These are phyloP conservation scores for Caradrina kadenii DNA, from an alignment of 2,888 invertebrate genomes.

Conservation along the genomic window DNA sequence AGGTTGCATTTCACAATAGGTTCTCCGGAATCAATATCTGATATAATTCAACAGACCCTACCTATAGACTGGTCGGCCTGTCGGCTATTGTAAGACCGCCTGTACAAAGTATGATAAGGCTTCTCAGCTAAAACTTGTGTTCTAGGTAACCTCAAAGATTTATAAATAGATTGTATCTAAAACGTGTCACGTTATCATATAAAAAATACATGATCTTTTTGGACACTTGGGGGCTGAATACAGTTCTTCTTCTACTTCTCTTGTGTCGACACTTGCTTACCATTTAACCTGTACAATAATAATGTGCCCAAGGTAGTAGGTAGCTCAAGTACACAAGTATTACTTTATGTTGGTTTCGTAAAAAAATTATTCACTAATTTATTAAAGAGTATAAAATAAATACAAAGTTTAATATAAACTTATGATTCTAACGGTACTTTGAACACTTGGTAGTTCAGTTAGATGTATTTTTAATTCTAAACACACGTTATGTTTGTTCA, in stretches of 20 bases:
- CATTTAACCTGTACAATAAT: neutral
- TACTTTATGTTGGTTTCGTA: no score
- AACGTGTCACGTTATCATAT: no score
- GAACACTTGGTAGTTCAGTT: constrained; percentile 72
- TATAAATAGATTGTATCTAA: constrained; percentile 8
- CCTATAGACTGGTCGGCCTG: constrained; percentile 8
- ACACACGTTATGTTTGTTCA: constrained; percentile 70
- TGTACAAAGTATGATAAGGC: constrained; percentile 1
- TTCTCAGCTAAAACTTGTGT: constrained; percentile 10
- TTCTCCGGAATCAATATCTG: constrained; percentile 15
- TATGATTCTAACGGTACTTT: constrained; percentile 76
- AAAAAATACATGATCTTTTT: neutral
- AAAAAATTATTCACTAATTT: no score
- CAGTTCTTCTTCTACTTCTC: neutral
- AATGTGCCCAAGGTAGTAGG: no score
- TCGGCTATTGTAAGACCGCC: constrained; percentile 9
- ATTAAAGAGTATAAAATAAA: neutral
- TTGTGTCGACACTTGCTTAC: neutral
- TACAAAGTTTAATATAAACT: neutral
- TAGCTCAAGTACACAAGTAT: no score
- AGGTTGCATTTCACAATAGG: constrained; percentile 34
- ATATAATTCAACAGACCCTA: constrained; percentile 20
- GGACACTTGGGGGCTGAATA: no score
- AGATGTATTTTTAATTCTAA: constrained; percentile 80
- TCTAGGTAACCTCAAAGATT: neutral